Base-by-base conservation (phyloP, 2,113 vertebrate species). In the Urocynchramus pylzowi region DNA sequence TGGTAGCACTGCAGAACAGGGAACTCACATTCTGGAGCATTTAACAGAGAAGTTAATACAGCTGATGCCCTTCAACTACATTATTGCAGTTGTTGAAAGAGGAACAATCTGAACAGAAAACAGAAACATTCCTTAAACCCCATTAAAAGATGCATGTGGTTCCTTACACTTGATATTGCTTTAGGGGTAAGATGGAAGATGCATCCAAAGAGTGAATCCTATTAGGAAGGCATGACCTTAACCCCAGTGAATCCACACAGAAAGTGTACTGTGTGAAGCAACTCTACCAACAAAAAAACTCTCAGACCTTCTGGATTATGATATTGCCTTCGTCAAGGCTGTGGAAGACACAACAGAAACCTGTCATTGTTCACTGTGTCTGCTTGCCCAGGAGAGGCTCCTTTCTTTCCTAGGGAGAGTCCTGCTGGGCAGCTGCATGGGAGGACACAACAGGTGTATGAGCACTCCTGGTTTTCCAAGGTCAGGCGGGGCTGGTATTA, bases 351-450 rank as follows among this genome's bases (percentile, higher is more conserved):
- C 98, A 85, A 27, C 76, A 70, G 95, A 27, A 98, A 94, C 30
- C 81, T 97, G 53, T 17, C 91, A 98, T 96, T 82, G 97, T 98
- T 81, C 93, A 90, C 91, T 98, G 97, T 67, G 97, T 98, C 93
- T 98, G 98, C 96, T 98, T 98, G 96, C 98, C 98, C 84, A 95
- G 93, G 96, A 98, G 95, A 91, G 97, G 97, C 93, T 97, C 83
- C 84, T 82, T 53, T 71, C 97, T 98, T 47, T 95, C 71, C 20
- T 97, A 93, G 1, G 98, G 98, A 44, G 98, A 98, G 79, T 97
- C 97, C 96, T 98, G 98, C 94, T 98, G 98, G 98, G 97, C 98
- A 31, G 98, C 98, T 2, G 98, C 98, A 77, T 98, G 98, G 98
- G 98, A 97, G 3, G 89, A 98, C 91, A 98, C 97, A 39, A 78